Evolutionary conservation across 2,797 vertebrate species (phyloP).

Genomic region (Lophius americanus): DNA sequence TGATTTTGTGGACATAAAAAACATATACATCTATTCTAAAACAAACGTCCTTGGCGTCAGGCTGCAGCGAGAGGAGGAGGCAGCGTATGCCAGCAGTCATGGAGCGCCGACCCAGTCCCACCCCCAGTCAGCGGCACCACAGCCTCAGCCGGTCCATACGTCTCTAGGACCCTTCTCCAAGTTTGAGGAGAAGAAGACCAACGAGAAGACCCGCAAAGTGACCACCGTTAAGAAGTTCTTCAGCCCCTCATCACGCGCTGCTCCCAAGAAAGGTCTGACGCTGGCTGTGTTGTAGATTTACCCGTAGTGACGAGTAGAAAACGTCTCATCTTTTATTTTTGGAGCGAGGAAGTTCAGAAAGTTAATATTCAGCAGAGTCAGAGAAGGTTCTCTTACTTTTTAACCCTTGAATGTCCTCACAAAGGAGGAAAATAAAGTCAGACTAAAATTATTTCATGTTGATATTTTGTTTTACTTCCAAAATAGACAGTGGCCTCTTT

Average conservation of each 20-base stretch:
- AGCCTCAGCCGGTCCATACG: slow-evolving; percentile 71
- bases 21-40: no score
- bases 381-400: no score
- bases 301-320: no score
- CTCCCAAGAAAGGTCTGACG: slow-evolving; percentile 90
- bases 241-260: slow-evolving; percentile 92
- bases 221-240: slow-evolving; percentile 99
- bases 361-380: no score
- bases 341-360: no score
- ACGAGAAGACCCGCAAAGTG: slow-evolving; percentile 95
- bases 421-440: no score
- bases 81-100: slow-evolving; percentile 93
- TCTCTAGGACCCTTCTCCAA: slow-evolving; percentile 92
- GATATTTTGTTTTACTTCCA: no score
- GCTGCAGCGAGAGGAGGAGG: slow-evolving; percentile 96
- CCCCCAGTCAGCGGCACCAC: slow-evolving; percentile 58
- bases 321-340: no score
- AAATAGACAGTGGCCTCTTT: no score
- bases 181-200: slow-evolving; percentile 98
- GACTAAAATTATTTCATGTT: no score
- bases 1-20: no score
- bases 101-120: slow-evolving; percentile 67
- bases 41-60: slow-evolving; percentile 64
- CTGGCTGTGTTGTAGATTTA: background rate
- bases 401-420: no score